Evolutionary conservation across 2,113 vertebrate species (phyloP).

Genomic region (Atractosteus spatula): DNA sequence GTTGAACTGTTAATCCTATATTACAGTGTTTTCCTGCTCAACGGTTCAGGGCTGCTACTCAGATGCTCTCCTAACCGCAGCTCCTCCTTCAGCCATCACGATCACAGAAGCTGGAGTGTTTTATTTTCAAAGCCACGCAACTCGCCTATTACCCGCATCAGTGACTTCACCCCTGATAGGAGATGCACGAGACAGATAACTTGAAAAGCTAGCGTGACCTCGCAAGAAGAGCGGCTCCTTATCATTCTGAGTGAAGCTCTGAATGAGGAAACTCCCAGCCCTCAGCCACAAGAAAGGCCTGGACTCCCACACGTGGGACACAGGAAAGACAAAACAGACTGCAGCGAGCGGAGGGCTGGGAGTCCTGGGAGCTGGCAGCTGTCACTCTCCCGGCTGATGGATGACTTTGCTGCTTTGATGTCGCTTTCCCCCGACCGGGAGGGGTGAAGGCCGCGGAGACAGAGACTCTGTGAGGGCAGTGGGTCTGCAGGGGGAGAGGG

Average conservation of each 20-base stretch:
- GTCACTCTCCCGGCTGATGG: background rate
- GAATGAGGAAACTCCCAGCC: background rate
- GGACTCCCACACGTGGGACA: slow-evolving; percentile 12
- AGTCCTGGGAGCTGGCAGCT: background rate
- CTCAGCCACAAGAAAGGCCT: background rate
- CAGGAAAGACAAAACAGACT: slow-evolving; percentile 9
- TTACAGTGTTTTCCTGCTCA: too few relatives aligned
- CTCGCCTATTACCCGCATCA: background rate
- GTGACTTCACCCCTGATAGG: background rate
- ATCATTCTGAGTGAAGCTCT: background rate
- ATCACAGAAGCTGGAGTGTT: too few relatives aligned
- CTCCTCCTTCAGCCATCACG: too few relatives aligned
- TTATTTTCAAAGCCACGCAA: background rate
- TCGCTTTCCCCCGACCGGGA: background rate
- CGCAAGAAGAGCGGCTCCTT: background rate
- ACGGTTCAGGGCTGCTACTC: too few relatives aligned
- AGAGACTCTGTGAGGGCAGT: background rate
- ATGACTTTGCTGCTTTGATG: slow-evolving; percentile 11
- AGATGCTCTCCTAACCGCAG: too few relatives aligned
- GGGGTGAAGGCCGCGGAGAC: background rate
- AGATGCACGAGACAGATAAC: background rate
- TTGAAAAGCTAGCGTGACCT: background rate
- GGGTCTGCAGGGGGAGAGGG: background rate
- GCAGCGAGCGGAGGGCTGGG: background rate
- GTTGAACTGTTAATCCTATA: too few relatives aligned